These are phyloP conservation scores for Ceriagrion tenellum DNA, from an alignment of 2,888 invertebrate species.

Conservation along the genomic window DNA sequence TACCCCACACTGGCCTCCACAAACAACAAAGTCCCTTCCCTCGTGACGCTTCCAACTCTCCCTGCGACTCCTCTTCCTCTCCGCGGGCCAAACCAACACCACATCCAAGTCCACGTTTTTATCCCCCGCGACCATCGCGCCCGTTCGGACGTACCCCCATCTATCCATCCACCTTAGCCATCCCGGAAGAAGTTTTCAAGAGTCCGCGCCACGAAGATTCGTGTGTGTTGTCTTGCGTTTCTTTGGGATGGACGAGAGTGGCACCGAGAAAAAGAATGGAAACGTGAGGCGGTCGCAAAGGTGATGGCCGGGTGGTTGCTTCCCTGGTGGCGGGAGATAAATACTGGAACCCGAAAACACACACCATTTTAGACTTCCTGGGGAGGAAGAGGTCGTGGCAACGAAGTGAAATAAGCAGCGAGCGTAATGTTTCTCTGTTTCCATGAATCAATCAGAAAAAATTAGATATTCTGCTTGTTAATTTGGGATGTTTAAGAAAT, in stretches of 20 bases:
- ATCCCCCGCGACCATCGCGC: not conserved
- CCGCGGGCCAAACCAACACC: not conserved
- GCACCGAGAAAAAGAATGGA: not conserved
- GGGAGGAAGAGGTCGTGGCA: too few species aligned
- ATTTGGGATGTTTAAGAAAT: too few species aligned
- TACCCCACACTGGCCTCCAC: not conserved
- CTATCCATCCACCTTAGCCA: not conserved
- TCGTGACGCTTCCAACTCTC: not conserved
- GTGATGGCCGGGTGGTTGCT: too few species aligned
- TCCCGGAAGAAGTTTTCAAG: not conserved
- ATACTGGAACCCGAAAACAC: too few species aligned
- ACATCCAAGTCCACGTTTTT: not conserved
- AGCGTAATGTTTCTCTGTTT: too few species aligned
- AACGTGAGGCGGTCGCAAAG: not conserved
- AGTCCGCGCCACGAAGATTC: not conserved
- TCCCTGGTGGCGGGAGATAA: too few species aligned
- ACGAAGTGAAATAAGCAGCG: too few species aligned
- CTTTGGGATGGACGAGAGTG: not conserved
- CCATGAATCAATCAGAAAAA: too few species aligned
- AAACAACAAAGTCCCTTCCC: not conserved
- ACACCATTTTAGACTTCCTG: too few species aligned
- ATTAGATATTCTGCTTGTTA: too few species aligned
- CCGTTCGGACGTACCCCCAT: not conserved
- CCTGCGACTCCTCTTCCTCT: not conserved
- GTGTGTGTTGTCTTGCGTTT: not conserved